These are phyloP conservation scores for Abramis brama DNA, from an alignment of 2,113 vertebrate genomes.

Conservation along the genomic window DNA sequence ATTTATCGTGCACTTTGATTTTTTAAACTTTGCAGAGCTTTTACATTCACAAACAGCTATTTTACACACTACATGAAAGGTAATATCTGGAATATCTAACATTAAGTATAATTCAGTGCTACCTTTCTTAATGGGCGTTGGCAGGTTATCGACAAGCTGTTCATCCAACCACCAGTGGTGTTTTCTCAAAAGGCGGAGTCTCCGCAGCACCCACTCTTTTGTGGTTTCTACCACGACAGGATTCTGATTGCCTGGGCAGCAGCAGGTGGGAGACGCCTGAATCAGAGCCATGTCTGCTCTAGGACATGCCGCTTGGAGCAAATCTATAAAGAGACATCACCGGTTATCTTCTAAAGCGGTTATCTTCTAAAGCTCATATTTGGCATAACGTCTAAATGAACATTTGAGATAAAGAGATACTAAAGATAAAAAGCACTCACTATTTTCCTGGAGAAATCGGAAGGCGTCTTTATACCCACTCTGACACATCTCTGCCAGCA, in stretches of 20 bases:
- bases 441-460: conserved; percentile 85
- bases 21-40: no score
- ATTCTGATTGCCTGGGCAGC: conserved; percentile 48
- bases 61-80: no score
- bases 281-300: conserved; percentile 56
- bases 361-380: not conserved
- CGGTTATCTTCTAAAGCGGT: not conserved
- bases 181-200: conserved; percentile 66
- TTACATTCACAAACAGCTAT: no score
- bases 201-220: conserved; percentile 66
- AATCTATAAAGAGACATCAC: conserved; percentile 71
- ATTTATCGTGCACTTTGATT: no score
- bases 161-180: conserved; percentile 81
- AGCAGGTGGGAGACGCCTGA: conserved; percentile 40
- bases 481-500: conserved; percentile 85
- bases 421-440: conserved; percentile 70
- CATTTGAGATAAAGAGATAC: not conserved
- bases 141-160: conserved; percentile 73
- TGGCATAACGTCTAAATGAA: not conserved
- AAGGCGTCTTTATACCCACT: conserved; percentile 87
- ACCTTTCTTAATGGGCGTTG: conserved; percentile 82
- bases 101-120: not conserved
- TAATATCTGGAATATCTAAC: no score
- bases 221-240: conserved; percentile 48
- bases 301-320: conserved; percentile 69